A percentile compares a stretch with the other conserved stretches of the same genome.
Conservation (phyloP, 2,797 vertebrate species). For the Pipistrellus pipistrellus region DNA sequence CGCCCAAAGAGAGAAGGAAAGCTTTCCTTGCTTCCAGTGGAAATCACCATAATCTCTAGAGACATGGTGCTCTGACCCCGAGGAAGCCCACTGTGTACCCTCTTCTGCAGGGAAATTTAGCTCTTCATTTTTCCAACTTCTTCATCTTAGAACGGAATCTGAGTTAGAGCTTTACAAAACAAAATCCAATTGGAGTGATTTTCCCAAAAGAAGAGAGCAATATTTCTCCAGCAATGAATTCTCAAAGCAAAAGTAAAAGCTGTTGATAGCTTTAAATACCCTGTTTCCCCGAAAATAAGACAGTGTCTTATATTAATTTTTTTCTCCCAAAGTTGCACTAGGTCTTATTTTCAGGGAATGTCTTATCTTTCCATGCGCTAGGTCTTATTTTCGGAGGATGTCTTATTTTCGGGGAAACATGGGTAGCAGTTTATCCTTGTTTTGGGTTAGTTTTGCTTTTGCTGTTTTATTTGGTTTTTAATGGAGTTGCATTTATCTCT, state of each 20-base stretch:
- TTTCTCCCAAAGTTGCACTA: too few species aligned
- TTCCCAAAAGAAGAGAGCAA: conserved; percentile 27
- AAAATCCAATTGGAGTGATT: not conserved
- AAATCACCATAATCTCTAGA: not conserved
- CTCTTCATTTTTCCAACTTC: not conserved
- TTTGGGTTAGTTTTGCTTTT: conserved; percentile 33
- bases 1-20: conserved; percentile 21
- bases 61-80: not conserved
- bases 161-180: conserved; percentile 30
- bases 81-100: not conserved
- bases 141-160: conserved; percentile 49
- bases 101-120: not conserved
- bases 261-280: conserved; percentile 31
- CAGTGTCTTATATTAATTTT: too few species aligned
- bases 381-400: too few species aligned
- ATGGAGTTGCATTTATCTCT: not conserved
- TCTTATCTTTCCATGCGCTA: too few species aligned
- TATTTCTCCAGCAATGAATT: conserved; percentile 58
- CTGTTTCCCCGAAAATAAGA: too few species aligned
- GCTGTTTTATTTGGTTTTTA: not conserved
- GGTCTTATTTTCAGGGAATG: too few species aligned
- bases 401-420: too few species aligned
- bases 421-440: not conserved
- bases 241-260: conserved; percentile 42
- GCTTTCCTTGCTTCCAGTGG: not conserved